Evolutionary conservation across 2,113 vertebrate genomes (phyloP), one percentile per base, ranked within the genome.

Genomic region (Fukomys damarensis): DNA sequence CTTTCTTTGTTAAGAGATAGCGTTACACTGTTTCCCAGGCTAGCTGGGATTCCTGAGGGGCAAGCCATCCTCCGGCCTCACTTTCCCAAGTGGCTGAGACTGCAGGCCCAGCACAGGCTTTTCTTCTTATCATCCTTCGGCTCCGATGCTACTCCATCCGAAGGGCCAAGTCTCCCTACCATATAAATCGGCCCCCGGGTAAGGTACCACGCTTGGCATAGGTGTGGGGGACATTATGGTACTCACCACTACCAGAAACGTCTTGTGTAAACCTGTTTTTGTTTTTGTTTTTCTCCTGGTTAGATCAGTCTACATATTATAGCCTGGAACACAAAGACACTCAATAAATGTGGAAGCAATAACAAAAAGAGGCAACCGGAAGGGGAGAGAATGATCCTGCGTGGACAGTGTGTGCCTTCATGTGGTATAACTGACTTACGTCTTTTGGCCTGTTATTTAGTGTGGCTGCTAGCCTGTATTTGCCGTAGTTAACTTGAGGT

Each of bases 81-180:
- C 32, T 28, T 24, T 52, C 19, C 4, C 24, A 26, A 59, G 61
- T 24, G 59, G 12, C 26, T 22, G 1, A 38, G 24, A 38, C 24
- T 14, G 7, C 3, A 61, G 7, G 3, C 3, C 35, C 13, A 14
- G 46, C n/a, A 22, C 3, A 70, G 38, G 11, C 3, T 49, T 2
- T 28, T 22, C 30, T 80, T 76, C 38, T 76, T 59, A 87, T 79
- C 2, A 7, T n/a, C 26, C 68, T 86, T 83, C 32, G 58, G 43
- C 66, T 43, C 32, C 12, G 14, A 56, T n/a, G 46, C 12, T 28
- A 56, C 17, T 86, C 52, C 41, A 38, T 87, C 38, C 38, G 74
- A n/a, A 4, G 30, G 30, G 43, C 16, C 65, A 88, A 6, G 12
- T 20, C 8, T 87, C 35, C 80, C 17, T 5, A 85, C 12, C 4